Conservation (phyloP, 2,888 invertebrate species). For the Diarsia rubi region DNA sequence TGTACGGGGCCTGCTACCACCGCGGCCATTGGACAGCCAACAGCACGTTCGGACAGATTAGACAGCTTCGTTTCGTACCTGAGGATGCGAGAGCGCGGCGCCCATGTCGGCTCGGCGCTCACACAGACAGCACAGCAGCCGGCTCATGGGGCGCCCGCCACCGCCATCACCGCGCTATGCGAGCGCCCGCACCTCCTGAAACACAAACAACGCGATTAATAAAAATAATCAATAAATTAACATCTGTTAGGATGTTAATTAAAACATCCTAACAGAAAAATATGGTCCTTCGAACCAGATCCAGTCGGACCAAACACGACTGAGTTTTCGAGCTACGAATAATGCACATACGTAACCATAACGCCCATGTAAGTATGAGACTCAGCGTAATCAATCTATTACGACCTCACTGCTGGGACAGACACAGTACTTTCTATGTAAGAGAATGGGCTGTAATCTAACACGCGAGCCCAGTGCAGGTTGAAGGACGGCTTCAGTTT, state of each 20-base stretch:
- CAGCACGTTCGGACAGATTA: background rate
- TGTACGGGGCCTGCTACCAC: no score
- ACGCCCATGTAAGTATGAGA: background rate
- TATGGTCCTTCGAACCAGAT: background rate
- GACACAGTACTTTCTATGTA: no score
- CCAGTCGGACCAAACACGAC: background rate
- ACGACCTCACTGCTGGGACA: no score
- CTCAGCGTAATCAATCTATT: no score
- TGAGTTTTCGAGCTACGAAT: background rate
- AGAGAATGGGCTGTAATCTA: no score
- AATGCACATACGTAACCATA: background rate
- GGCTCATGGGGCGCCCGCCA: conserved; percentile 85
- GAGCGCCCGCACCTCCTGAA: conserved; percentile 64
- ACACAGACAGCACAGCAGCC: conserved; percentile 88
- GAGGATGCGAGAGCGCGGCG: conserved; percentile 87
- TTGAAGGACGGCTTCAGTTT: no score
- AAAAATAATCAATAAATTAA: background rate
- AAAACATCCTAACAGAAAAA: no score
- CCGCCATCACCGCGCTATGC: conserved; percentile 80
- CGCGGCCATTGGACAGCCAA: background rate
- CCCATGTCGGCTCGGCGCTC: conserved; percentile 86
- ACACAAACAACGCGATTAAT: conserved; percentile 16
- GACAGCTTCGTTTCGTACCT: conserved; percentile 69
- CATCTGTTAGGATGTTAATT: no score
- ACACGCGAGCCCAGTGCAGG: no score